These are phyloP conservation scores for Silvanus unidentatus DNA, from an alignment of 2,888 invertebrate species.

Conservation along the genomic window DNA sequence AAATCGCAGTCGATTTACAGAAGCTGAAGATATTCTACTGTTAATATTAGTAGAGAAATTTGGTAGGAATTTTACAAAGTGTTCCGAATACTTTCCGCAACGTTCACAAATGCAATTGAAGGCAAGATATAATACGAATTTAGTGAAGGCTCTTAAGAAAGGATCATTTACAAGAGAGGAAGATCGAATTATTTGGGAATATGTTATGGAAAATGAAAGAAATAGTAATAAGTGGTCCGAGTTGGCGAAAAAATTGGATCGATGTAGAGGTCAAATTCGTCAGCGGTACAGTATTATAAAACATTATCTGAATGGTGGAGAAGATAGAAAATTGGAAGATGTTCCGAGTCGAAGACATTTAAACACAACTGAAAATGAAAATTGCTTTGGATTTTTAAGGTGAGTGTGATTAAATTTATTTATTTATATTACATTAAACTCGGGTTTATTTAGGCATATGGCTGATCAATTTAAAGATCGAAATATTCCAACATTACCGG, in stretches of 20 bases:
- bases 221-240: constrained; percentile 49
- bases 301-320: constrained; percentile 50
- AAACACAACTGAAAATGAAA: constrained; percentile 1
- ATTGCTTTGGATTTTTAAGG: constrained; percentile 23
- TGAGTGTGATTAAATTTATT: constrained; percentile 5
- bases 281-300: constrained; percentile 54
- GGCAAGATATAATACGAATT: constrained; percentile 33
- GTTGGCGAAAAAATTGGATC: constrained; percentile 51
- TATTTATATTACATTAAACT: background rate
- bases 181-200: constrained; percentile 54
- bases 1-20: constrained; percentile 54
- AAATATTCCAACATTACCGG: constrained; percentile 16
- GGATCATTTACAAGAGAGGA: constrained; percentile 58
- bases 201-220: constrained; percentile 49
- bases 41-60: constrained; percentile 57
- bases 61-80: constrained; percentile 55
- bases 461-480: constrained; percentile 17
- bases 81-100: constrained; percentile 54
- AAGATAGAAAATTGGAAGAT: constrained; percentile 39
- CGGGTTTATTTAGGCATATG: constrained; percentile 6
- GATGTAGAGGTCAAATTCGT: constrained; percentile 56
- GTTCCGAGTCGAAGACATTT: constrained; percentile 43
- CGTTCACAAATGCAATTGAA: constrained; percentile 59
- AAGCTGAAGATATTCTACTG: constrained; percentile 61
- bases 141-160: constrained; percentile 38